Evolutionary conservation across 2,888 invertebrate species (phyloP).

Genomic region (Parthenolecanium corni): DNA sequence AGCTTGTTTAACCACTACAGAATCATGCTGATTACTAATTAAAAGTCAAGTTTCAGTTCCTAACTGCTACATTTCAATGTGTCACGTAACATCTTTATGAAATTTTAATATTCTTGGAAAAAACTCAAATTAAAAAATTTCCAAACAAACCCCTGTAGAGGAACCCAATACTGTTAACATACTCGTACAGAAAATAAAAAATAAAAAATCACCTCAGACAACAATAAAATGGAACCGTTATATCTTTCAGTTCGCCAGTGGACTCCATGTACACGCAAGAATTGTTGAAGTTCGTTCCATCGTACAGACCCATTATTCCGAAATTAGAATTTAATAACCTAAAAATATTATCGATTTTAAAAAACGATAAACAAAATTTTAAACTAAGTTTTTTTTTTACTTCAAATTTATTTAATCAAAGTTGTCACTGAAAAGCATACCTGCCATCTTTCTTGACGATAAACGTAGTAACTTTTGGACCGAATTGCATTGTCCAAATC

Average conservation of each 20-base stretch:
- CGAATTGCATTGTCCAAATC: slow-evolving; percentile 83
- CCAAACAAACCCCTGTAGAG: too few relatives aligned
- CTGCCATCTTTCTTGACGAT: slow-evolving; percentile 71
- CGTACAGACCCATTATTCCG: slow-evolving; percentile 62
- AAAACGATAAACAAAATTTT: neutral
- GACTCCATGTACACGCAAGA: slow-evolving; percentile 72
- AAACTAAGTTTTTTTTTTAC: too few relatives aligned
- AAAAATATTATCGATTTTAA: slow-evolving; percentile 24
- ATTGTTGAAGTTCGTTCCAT: slow-evolving; percentile 46
- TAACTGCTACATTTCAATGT: too few relatives aligned
- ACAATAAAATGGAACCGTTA: slow-evolving; percentile 81
- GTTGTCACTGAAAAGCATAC: slow-evolving; percentile 35
- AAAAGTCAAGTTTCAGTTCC: too few relatives aligned
- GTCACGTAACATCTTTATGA: too few relatives aligned
- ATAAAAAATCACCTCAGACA: slow-evolving; percentile 54
- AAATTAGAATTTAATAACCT: slow-evolving; percentile 67
- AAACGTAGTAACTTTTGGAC: slow-evolving; percentile 81
- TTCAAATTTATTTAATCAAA: too few relatives aligned
- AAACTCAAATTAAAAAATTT: too few relatives aligned
- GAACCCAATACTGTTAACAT: too few relatives aligned
- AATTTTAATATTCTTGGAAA: too few relatives aligned
- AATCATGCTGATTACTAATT: too few relatives aligned
- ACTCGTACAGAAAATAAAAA: too few relatives aligned
- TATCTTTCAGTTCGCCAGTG: slow-evolving; percentile 67
- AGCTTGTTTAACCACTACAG: too few relatives aligned